These are phyloP conservation scores for Podabrus alpinus DNA, from an alignment of 2,888 invertebrate genomes.

Conservation along the genomic window DNA sequence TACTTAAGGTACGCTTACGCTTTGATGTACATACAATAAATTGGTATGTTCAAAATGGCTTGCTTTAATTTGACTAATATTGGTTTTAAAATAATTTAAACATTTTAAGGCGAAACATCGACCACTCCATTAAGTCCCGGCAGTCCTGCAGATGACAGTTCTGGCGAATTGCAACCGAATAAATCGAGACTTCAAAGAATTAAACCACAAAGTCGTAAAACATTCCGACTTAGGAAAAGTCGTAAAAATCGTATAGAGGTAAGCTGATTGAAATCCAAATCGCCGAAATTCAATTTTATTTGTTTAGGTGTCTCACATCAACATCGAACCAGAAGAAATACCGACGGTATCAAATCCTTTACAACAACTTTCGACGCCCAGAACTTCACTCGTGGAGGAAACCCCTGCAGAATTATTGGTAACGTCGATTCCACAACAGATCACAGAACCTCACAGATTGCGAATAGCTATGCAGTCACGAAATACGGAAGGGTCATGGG, in stretches of 20 bases:
- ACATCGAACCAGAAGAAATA: conserved; percentile 26
- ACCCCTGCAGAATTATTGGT: conserved; percentile 37
- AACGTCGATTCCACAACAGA: conserved; percentile 38
- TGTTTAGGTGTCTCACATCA: conserved; percentile 21
- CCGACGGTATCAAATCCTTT: conserved; percentile 10
- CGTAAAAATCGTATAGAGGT: conserved; percentile 74
- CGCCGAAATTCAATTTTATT: not conserved
- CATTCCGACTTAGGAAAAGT: conserved; percentile 84
- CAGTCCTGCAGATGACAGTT: conserved; percentile 70
- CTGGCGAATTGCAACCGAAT: conserved; percentile 63
- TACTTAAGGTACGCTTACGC: not conserved
- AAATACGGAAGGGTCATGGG: conserved; percentile 74
- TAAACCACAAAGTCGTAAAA: conserved; percentile 92
- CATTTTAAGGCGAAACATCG: conserved; percentile 70
- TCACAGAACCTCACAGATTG: conserved; percentile 49
- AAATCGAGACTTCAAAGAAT: conserved; percentile 83
- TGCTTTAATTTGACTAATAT: not conserved
- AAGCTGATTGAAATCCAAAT: conserved; percentile 32
- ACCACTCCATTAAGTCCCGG: conserved; percentile 76
- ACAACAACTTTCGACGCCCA: conserved; percentile 32
- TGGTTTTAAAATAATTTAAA: not conserved
- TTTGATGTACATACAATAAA: not conserved
- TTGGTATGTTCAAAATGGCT: not conserved
- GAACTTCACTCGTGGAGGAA: conserved; percentile 24
- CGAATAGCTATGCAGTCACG: conserved; percentile 49